Percentiles rank a stretch among this genome's conserved stretches.
phyloP scores from a whole-genome alignment of 2,888 invertebrate species.

The Stegophylla sp. region DNA sequence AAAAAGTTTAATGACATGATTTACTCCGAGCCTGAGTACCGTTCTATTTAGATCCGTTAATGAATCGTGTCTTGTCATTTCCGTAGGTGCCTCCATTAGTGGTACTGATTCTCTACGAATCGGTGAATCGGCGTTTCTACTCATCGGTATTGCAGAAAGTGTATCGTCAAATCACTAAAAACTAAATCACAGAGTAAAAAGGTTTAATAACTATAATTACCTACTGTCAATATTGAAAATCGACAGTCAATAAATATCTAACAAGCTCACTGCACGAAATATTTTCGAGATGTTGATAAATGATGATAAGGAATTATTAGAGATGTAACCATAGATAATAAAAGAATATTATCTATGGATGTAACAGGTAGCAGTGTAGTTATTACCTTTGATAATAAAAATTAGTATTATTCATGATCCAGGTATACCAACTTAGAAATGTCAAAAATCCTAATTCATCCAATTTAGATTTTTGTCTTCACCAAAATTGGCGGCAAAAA shows the following conservation, averaged over 20 bases:
- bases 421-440: too few relatives aligned
- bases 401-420: too few relatives aligned
- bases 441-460: too few relatives aligned
- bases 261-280: too few relatives aligned
- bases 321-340: too few relatives aligned
- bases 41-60: constrained; percentile 68
- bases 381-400: too few relatives aligned
- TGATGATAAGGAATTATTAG: too few relatives aligned
- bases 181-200: neutral
- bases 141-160: constrained; percentile 34
- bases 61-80: constrained; percentile 32
- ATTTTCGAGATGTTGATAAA: too few relatives aligned
- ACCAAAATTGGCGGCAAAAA: too few relatives aligned
- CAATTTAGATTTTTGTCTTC: too few relatives aligned
- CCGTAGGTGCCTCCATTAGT: constrained; percentile 23
- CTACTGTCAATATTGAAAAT: neutral
- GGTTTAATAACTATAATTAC: neutral
- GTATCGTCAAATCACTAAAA: neutral
- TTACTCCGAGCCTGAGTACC: constrained; percentile 95
- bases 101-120: constrained; percentile 19
- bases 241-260: neutral
- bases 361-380: too few relatives aligned
- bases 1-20: constrained; percentile 98
- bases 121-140: constrained; percentile 21
- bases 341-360: too few relatives aligned